These are phyloP conservation scores for Pseudolaguvia tuberculata DNA, from an alignment of 2,113 vertebrate species.

Conservation along the genomic window DNA sequence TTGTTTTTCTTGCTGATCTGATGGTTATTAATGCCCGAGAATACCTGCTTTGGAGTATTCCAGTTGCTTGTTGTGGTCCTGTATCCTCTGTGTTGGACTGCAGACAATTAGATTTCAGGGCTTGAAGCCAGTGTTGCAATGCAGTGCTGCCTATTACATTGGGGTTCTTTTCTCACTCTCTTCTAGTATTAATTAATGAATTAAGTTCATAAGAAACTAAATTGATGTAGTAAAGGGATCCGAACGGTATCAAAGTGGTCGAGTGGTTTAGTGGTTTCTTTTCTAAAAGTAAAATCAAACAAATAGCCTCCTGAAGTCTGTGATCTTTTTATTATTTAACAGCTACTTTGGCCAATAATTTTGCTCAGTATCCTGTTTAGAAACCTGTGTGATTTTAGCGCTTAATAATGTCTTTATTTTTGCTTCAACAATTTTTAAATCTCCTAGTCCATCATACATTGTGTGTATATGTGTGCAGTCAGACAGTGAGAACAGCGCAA, in stretches of 20 bases:
- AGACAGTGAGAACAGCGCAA: constrained; percentile 55
- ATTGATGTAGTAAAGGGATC: background rate
- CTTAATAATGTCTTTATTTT: too few relatives aligned
- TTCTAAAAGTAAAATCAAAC: background rate
- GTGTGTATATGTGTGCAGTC: constrained; percentile 58
- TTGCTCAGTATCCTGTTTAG: background rate
- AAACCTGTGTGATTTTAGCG: background rate
- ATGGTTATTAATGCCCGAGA: background rate
- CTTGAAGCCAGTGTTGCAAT: constrained; percentile 26
- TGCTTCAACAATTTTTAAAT: background rate
- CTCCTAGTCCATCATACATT: background rate
- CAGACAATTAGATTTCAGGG: constrained; percentile 20
- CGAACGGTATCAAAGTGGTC: background rate
- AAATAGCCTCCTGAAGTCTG: constrained; percentile 24
- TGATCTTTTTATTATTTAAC: constrained; percentile 8
- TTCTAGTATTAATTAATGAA: too few relatives aligned
- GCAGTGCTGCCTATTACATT: constrained; percentile 11
- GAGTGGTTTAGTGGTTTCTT: background rate
- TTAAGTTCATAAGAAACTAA: background rate
- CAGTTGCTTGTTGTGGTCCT: background rate
- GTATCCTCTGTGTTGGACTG: background rate
- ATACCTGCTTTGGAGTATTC: constrained; percentile 8
- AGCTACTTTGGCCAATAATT: background rate
- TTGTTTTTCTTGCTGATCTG: background rate
- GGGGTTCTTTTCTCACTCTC: background rate